phyloP scores from a whole-genome alignment of 1,140 invertebrate genomes.

The Hyphantria cunea region DNA sequence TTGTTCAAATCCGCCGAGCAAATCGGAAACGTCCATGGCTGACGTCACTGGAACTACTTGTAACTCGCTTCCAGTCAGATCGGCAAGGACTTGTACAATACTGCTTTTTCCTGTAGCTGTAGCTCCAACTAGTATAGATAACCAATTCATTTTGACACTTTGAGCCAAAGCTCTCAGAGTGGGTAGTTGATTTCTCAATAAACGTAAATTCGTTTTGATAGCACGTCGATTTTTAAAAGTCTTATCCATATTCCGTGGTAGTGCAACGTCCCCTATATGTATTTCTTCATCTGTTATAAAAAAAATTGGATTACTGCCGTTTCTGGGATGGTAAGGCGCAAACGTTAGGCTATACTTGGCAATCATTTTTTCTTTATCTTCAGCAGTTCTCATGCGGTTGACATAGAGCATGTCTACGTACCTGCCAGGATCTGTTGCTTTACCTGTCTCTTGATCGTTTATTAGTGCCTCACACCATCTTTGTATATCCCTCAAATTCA shows the following conservation, averaged over 20 bases:
- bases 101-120: conserved; percentile 92
- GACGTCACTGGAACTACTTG: conserved; percentile 93
- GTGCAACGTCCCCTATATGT: conserved; percentile 83
- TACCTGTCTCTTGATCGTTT: conserved; percentile 48
- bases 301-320: conserved; percentile 73
- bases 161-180: conserved; percentile 89
- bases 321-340: conserved; percentile 76
- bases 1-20: conserved; percentile 98
- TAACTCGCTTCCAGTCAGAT: conserved; percentile 88
- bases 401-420: conserved; percentile 90
- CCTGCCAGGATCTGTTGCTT: conserved; percentile 82
- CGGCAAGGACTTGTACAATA: conserved; percentile 89
- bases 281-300: conserved; percentile 81
- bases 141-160: conserved; percentile 95
- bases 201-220: conserved; percentile 78
- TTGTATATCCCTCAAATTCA: conserved; percentile 97
- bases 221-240: conserved; percentile 64
- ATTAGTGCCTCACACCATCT: conserved; percentile 92
- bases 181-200: conserved; percentile 86
- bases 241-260: conserved; percentile 74
- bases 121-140: conserved; percentile 93
- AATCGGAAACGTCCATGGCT: conserved; percentile 96
- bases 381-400: conserved; percentile 89
- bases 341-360: conserved; percentile 85
- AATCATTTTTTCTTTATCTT: conserved; percentile 87